These are phyloP conservation scores for Laspeyria flexula DNA, from an alignment of 2,888 invertebrate genomes.

Conservation along the genomic window DNA sequence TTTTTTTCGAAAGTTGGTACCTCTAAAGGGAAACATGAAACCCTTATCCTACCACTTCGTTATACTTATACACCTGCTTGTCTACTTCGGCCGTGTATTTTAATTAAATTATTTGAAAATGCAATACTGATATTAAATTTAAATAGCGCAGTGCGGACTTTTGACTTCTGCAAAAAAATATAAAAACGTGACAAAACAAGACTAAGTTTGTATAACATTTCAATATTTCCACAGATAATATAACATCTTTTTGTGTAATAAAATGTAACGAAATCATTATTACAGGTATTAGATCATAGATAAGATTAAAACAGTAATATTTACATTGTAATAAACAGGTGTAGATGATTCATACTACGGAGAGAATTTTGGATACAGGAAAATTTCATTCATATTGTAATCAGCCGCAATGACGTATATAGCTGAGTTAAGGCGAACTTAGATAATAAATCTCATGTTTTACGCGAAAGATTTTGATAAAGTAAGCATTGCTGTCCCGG, in stretches of 20 bases:
- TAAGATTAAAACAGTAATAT: slow-evolving; percentile 36
- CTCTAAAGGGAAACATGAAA: too few species aligned
- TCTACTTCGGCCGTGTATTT: too few species aligned
- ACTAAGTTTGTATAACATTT: background rate
- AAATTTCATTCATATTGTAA: slow-evolving; percentile 32
- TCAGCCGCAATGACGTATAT: slow-evolving; percentile 29
- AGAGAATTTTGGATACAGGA: slow-evolving; percentile 14
- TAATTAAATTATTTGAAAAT: too few species aligned
- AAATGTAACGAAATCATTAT: slow-evolving; percentile 27
- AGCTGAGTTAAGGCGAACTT: slow-evolving; percentile 5
- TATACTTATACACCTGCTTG: too few species aligned
- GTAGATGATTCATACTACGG: slow-evolving; percentile 22
- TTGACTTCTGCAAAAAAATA: too few species aligned
- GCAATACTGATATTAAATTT: too few species aligned
- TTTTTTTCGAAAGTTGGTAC: too few species aligned
- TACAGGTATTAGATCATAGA: slow-evolving; percentile 39
- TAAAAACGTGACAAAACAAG: background rate
- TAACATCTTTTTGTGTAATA: slow-evolving; percentile 1
- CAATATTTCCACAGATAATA: background rate
- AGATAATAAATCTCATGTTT: slow-evolving; percentile 22
- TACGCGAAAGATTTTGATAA: slow-evolving; percentile 4
- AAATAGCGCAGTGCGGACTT: too few species aligned
- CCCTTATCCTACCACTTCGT: too few species aligned
- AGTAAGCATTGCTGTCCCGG: slow-evolving; percentile 1
- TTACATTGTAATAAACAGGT: slow-evolving; percentile 29